Conservation (phyloP, 2,888 invertebrate species). For the Hoplodrina ambigua region DNA sequence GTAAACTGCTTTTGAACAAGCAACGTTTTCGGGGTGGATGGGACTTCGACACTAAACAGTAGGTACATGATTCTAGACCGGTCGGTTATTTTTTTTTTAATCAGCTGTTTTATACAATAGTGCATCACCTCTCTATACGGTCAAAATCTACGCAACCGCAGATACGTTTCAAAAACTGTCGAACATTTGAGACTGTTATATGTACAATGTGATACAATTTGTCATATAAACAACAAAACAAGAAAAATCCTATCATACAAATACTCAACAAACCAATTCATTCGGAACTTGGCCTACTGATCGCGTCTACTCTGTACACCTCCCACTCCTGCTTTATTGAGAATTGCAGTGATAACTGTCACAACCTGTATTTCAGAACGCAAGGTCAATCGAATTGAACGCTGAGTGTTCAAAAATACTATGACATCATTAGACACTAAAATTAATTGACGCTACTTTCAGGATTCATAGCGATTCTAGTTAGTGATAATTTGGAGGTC, state of each 20-base stretch:
- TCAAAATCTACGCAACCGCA: too few species aligned
- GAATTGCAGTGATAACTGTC: slow-evolving; percentile 73
- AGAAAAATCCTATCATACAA: neutral
- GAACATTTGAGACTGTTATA: too few species aligned
- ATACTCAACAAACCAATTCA: neutral
- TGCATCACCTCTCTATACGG: too few species aligned
- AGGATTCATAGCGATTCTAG: slow-evolving; percentile 39
- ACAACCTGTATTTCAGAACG: slow-evolving; percentile 69
- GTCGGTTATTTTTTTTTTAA: too few species aligned
- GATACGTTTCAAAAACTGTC: too few species aligned
- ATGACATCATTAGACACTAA: slow-evolving; percentile 71
- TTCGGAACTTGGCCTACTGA: slow-evolving; percentile 41
- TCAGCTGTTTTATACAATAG: too few species aligned
- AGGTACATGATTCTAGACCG: too few species aligned
- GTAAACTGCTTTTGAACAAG: neutral
- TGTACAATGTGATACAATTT: too few species aligned
- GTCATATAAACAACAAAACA: neutral
- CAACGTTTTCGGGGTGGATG: too few species aligned
- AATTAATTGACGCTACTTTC: slow-evolving; percentile 60
- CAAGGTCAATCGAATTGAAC: slow-evolving; percentile 77
- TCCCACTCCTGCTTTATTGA: slow-evolving; percentile 74
- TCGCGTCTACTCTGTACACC: slow-evolving; percentile 62
- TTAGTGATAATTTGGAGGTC: slow-evolving; percentile 31
- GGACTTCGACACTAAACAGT: too few species aligned
- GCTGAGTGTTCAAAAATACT: slow-evolving; percentile 54